A percentile compares a stretch with the other conserved stretches of the same genome.
phyloP scores from a whole-genome alignment of 2,797 vertebrate genomes.

The Lepilemur septentrionalis region DNA sequence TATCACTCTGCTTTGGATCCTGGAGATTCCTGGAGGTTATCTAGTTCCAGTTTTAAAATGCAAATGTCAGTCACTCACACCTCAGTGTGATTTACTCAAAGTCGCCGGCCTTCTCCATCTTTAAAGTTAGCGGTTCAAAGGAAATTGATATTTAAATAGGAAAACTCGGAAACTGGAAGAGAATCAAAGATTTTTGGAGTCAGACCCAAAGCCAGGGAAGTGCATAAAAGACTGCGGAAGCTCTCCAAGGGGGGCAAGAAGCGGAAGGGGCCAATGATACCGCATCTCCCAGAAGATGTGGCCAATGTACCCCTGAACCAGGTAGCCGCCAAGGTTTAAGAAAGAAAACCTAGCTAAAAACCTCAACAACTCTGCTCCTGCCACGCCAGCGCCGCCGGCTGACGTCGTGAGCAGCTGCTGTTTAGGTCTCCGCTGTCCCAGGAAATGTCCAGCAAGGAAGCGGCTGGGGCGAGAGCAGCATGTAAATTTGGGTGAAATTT shows the following conservation, averaged over 20 bases:
- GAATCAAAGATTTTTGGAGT: background rate
- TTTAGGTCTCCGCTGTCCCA: background rate
- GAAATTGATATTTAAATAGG: background rate
- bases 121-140: background rate
- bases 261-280: background rate
- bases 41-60: background rate
- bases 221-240: background rate
- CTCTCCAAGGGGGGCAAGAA: background rate
- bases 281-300: background rate
- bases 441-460: background rate
- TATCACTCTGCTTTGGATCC: background rate
- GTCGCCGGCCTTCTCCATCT: background rate
- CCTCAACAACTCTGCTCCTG: background rate
- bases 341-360: slow-evolving; percentile 12
- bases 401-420: background rate
- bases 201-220: background rate
- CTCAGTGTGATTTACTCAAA: background rate
- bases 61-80: background rate
- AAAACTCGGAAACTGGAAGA: background rate
- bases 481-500: background rate
- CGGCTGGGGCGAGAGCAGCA: background rate
- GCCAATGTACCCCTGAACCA: background rate
- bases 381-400: background rate
- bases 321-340: background rate
- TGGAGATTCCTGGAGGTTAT: background rate